Evolutionary conservation across 2,113 vertebrate species (phyloP).

Genomic region (Mus spicilegus): DNA sequence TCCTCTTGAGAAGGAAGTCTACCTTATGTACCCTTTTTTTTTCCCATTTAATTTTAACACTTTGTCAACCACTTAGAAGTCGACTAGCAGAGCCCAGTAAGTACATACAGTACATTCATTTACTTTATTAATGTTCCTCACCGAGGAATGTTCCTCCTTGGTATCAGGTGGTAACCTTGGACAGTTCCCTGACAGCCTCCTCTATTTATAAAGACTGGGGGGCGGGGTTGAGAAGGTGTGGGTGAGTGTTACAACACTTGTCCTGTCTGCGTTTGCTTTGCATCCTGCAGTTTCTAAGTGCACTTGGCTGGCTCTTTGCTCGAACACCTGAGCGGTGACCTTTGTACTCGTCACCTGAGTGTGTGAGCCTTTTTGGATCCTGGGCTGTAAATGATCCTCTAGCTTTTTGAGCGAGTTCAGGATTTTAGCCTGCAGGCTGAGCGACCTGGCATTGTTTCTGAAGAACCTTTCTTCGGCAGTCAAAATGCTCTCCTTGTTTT

Average conservation of each 20-base stretch:
- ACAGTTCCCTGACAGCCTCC: slow-evolving; percentile 77
- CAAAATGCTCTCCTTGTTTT: not conserved
- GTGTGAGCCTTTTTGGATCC: slow-evolving; percentile 17
- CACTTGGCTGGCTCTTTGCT: not conserved
- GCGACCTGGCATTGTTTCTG: slow-evolving; percentile 26
- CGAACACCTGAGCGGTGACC: slow-evolving; percentile 45
- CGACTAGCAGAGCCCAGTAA: not conserved
- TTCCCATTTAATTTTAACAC: not conserved
- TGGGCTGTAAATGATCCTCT: not conserved
- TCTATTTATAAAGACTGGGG: slow-evolving; percentile 32
- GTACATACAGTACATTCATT: not conserved
- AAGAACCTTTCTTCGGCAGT: not conserved
- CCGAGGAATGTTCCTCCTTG: not conserved
- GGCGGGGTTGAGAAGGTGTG: slow-evolving; percentile 19
- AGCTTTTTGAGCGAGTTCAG: not conserved
- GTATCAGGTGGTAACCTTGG: slow-evolving; percentile 79
- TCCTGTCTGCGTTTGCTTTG: not conserved
- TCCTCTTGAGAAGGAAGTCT: slow-evolving; percentile 49
- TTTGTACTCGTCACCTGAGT: not conserved
- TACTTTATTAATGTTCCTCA: not conserved
- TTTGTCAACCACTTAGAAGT: slow-evolving; percentile 6
- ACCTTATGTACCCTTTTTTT: not conserved
- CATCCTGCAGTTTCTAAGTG: not conserved
- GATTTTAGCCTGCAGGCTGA: slow-evolving; percentile 27
- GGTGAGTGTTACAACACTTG: slow-evolving; percentile 12